Conservation (phyloP, 2,888 invertebrate genomes). For the Chrysolina americana region DNA sequence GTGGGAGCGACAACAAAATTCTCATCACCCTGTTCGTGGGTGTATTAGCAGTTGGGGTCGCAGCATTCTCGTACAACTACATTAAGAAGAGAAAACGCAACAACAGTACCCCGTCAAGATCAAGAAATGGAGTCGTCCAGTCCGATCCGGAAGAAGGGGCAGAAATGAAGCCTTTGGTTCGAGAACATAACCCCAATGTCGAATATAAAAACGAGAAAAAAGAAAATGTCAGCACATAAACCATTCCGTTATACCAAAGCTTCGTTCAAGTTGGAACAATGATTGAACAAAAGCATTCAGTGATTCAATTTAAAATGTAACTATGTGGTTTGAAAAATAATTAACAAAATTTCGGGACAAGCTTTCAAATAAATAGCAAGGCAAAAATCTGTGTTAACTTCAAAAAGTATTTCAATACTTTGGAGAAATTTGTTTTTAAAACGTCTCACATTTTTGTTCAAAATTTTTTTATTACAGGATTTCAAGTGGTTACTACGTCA, state of each 20-base stretch:
- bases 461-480: background rate
- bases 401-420: background rate
- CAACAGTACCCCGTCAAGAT: constrained; percentile 57
- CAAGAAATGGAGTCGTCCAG: constrained; percentile 51
- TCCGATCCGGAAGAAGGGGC: constrained; percentile 53
- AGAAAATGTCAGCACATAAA: constrained; percentile 28
- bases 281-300: background rate
- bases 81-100: constrained; percentile 67
- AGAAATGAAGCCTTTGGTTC: constrained; percentile 63
- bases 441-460: background rate
- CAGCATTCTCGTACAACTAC: constrained; percentile 74
- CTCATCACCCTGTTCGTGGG: constrained; percentile 72
- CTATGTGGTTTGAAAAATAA: too few relatives aligned
- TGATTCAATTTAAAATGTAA: too few relatives aligned
- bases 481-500: background rate
- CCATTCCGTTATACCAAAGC: background rate
- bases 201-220: constrained; percentile 56
- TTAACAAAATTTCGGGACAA: too few relatives aligned
- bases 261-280: background rate
- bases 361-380: background rate
- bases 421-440: background rate
- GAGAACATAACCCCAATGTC: constrained; percentile 46
- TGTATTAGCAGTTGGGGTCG: constrained; percentile 72
- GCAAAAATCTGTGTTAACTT: background rate
- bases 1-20: constrained; percentile 58